Evolutionary conservation across 2,888 invertebrate genomes (phyloP).

Genomic region (Pardosa pseudoannulata): DNA sequence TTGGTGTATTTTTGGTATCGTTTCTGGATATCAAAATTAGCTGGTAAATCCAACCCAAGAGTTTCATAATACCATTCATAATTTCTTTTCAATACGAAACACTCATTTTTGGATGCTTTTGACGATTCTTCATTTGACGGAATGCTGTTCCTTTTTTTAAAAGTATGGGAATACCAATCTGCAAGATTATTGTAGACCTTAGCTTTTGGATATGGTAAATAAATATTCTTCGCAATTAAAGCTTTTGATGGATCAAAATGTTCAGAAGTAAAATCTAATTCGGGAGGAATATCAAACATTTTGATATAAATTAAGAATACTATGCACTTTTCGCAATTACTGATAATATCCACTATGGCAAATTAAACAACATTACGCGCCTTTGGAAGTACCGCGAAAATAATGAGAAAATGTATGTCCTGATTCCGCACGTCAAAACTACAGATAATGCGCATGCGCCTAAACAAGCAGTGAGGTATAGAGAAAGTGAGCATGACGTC

Average conservation of each 20-base stretch:
- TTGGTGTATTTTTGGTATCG: neutral
- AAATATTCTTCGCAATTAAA: neutral
- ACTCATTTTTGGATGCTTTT: neutral
- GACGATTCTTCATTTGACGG: neutral
- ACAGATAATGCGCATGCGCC: too few species aligned
- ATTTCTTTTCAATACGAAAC: conserved; percentile 26
- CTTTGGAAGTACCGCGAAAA: too few species aligned
- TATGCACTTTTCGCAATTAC: too few species aligned
- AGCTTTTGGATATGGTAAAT: conserved; percentile 33
- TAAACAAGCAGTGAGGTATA: too few species aligned
- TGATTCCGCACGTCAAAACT: too few species aligned
- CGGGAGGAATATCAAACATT: neutral
- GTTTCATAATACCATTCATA: conserved; percentile 40
- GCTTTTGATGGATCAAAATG: conserved; percentile 37
- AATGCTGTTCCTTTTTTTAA: neutral
- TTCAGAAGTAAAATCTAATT: conserved; percentile 45
- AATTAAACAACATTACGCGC: too few species aligned
- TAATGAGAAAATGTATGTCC: too few species aligned
- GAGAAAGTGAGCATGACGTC: too few species aligned
- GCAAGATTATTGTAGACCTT: conserved; percentile 58
- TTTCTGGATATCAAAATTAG: neutral
- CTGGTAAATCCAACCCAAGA: conserved; percentile 3
- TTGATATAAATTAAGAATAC: too few species aligned
- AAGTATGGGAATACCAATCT: conserved; percentile 41
- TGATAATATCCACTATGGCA: too few species aligned